These are phyloP conservation scores for Gymnocephalus cernua DNA, from an alignment of 2,113 vertebrate genomes.

Conservation along the genomic window DNA sequence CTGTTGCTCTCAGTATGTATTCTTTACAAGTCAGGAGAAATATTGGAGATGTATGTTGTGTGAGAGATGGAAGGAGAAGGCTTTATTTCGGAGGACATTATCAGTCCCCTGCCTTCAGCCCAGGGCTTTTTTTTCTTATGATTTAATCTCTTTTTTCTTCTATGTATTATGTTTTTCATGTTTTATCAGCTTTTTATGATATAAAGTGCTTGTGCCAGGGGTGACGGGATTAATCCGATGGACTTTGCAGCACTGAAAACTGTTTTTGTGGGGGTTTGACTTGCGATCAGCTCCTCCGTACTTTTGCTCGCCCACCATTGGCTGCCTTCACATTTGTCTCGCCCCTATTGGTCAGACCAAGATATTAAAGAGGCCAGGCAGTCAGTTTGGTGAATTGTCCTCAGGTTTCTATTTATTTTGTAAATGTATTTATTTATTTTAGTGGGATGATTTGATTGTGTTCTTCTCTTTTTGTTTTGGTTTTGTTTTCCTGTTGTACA, in stretches of 20 bases:
- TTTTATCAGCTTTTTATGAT: conserved; percentile 51
- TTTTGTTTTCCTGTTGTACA: conserved; percentile 48
- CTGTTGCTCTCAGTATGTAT: conserved; percentile 32
- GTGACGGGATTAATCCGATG: conserved; percentile 42
- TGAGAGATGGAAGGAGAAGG: conserved; percentile 37
- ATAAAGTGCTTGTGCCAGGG: conserved; percentile 68
- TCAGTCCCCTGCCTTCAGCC: conserved; percentile 65
- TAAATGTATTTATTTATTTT: conserved; percentile 83
- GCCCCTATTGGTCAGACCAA: conserved; percentile 64
- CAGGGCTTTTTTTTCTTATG: conserved; percentile 27
- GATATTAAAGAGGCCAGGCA: conserved; percentile 43
- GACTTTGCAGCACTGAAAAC: conserved; percentile 57
- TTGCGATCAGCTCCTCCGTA: conserved; percentile 33
- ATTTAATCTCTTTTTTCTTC: conserved; percentile 27
- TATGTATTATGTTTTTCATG: conserved; percentile 19
- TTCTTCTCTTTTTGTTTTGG: conserved; percentile 11
- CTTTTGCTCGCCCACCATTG: conserved; percentile 62
- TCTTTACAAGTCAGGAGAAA: conserved; percentile 18
- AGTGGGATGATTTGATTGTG: conserved; percentile 59
- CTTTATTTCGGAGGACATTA: conserved; percentile 69
- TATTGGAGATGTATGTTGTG: conserved; percentile 33
- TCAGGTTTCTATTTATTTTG: conserved; percentile 84
- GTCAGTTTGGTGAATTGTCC: conserved; percentile 74
- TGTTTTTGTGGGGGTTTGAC: conserved; percentile 35
- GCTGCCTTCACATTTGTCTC: conserved; percentile 67